Percentiles rank a stretch among this genome's conserved stretches.
These are phyloP conservation scores for Bombyx mandarina DNA, from an alignment of 1,140 invertebrate species.

Conservation along the genomic window DNA sequence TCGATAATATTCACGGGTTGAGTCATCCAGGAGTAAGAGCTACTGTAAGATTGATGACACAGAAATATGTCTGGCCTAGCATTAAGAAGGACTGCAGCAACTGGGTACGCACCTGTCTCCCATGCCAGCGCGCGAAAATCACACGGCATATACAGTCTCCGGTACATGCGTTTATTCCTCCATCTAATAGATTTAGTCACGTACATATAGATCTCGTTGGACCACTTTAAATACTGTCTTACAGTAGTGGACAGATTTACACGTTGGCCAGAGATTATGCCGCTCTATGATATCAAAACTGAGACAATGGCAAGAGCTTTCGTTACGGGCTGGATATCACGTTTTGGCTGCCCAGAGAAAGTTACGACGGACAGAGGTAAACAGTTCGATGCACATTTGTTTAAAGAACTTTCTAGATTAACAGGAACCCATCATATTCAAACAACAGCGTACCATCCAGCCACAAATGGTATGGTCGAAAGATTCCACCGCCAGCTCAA, in stretches of 20 bases:
- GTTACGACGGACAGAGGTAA: conserved; percentile 56
- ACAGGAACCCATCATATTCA: no score
- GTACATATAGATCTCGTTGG: conserved; percentile 43
- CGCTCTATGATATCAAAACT: conserved; percentile 27
- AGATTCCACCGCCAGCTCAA: no score
- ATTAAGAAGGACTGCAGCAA: conserved; percentile 2
- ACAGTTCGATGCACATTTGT: conserved; percentile 44
- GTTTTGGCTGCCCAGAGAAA: conserved; percentile 37
- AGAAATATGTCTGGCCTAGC: conserved; percentile 2
- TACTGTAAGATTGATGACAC: not conserved
- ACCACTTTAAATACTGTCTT: conserved; percentile 30
- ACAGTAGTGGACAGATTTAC: conserved; percentile 32
- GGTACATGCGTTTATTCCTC: not conserved
- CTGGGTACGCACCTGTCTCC: not conserved
- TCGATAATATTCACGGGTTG: not conserved
- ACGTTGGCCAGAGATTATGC: conserved; percentile 34
- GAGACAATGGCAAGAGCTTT: conserved; percentile 14
- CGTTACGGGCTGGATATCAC: conserved; percentile 30
- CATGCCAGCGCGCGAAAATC: conserved; percentile 1
- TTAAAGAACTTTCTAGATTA: conserved; percentile 2
- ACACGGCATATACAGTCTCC: not conserved
- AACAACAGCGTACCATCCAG: no score
- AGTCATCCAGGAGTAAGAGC: conserved; percentile 1
- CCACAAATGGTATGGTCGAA: no score
- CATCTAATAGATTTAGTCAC: conserved; percentile 2